These are phyloP conservation scores for Myopa testacea DNA, from an alignment of 2,888 invertebrate species.

Conservation along the genomic window DNA sequence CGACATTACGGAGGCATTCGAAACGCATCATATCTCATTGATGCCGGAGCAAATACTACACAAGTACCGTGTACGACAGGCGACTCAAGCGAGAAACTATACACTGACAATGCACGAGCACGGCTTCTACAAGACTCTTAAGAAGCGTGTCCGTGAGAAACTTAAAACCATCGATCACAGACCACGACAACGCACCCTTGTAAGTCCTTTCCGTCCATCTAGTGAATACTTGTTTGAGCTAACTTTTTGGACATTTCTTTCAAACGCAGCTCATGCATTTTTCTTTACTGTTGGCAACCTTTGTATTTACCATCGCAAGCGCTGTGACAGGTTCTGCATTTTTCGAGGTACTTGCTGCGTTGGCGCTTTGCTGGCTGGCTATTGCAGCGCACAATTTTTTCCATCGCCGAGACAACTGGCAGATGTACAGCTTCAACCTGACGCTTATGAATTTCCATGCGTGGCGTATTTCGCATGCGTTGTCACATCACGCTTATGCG, in stretches of 20 bases:
- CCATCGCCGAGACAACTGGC: constrained; percentile 79
- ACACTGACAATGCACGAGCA: constrained; percentile 79
- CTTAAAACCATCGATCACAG: constrained; percentile 70
- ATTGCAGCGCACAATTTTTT: constrained; percentile 81
- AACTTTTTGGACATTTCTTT: not conserved
- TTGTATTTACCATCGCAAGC: constrained; percentile 57
- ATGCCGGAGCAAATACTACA: constrained; percentile 72
- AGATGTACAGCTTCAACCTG: constrained; percentile 82
- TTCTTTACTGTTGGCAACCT: constrained; percentile 60
- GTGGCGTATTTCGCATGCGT: constrained; percentile 79
- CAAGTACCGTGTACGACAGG: constrained; percentile 75
- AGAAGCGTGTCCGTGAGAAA: constrained; percentile 71
- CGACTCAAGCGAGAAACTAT: constrained; percentile 74
- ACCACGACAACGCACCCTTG: constrained; percentile 42
- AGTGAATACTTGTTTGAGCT: not conserved
- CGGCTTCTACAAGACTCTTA: constrained; percentile 80
- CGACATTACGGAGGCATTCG: constrained; percentile 84
- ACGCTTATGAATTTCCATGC: constrained; percentile 73
- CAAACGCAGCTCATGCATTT: constrained; percentile 54
- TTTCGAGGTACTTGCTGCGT: constrained; percentile 69
- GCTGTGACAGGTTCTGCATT: constrained; percentile 57
- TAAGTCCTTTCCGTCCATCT: constrained; percentile 34
- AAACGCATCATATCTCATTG: constrained; percentile 76
- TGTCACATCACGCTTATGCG: constrained; percentile 83
- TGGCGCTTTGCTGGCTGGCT: constrained; percentile 72